Evolutionary conservation across 2,113 vertebrate genomes (phyloP), one percentile per base, ranked within the genome.

Genomic region (Thymallus thymallus): DNA sequence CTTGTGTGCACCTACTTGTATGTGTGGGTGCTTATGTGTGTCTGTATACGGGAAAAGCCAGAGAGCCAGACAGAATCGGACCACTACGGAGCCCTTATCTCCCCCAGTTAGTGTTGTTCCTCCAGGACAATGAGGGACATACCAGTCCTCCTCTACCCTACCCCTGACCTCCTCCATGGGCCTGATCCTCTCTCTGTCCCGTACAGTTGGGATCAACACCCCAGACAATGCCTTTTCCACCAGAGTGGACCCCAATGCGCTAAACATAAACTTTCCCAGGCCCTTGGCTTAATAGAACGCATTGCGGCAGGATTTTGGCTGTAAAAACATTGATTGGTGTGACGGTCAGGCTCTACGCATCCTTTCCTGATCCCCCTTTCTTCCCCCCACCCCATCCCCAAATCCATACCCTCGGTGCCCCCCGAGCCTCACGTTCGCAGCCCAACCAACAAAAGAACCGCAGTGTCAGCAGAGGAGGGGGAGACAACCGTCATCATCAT

Each of bases 251-350:
- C 88, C 86, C 90, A 89, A 90, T 92, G 82, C 76, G 62, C 79
- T 85, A 76, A 90, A 84, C 84, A 86, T 73, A 91, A 92, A 93
- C 92, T 91, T 93, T 93, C 92, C 92, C 93, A 93, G 88, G 90
- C 82, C 56, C 80, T 45, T 63, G 86, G 92, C 90, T 93, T 92
- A 92, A 87, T 83, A 76, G 74, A 80, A 82, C 76, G 65, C 76
- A 89, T 62, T 69, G 69, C 73, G 74, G 65, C 76, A 82, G 91
- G 91, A 90, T 93, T 93, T 91, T 82, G 77, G 16, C 83, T 86
- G 64, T 91, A 75, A 78, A 89, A 92, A 92, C 91, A 92, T 22
- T 10, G 71, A 80, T 77, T 75, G 77, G 80, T 71, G 76, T 69
- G 75, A 75, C 77, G 73, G 81, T 72, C 84, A 83, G 84, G 82